phyloP scores from a whole-genome alignment of 2,888 invertebrate genomes.

The Oeneis ivallda region DNA sequence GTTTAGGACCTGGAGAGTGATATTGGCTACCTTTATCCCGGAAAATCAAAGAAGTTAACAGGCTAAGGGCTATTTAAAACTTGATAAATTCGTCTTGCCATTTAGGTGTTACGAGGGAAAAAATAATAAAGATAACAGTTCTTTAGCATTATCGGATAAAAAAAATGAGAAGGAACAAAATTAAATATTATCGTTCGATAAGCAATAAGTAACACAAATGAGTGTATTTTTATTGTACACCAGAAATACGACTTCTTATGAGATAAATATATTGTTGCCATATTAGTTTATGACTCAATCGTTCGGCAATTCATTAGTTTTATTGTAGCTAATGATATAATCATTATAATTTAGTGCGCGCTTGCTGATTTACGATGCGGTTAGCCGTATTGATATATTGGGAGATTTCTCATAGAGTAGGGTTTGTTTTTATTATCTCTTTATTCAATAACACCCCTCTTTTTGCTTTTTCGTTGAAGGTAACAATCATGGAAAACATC shows the following conservation, averaged over 20 bases:
- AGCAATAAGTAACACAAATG: constrained; percentile 2
- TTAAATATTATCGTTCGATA: neutral
- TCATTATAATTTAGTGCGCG: constrained; percentile 42
- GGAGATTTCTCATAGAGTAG: constrained; percentile 10
- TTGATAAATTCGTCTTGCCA: too few relatives aligned
- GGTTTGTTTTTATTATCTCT: neutral
- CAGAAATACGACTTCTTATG: constrained; percentile 24
- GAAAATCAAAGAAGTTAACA: too few relatives aligned
- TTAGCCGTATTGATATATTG: constrained; percentile 18
- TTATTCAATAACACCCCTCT: neutral
- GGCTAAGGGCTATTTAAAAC: too few relatives aligned
- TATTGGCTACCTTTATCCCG: too few relatives aligned
- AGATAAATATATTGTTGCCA: constrained; percentile 31
- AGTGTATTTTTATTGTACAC: neutral
- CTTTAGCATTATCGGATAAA: neutral
- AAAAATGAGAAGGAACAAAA: neutral
- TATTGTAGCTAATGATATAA: constrained; percentile 39
- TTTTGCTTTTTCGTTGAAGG: too few relatives aligned
- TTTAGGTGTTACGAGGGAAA: too few relatives aligned
- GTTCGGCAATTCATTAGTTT: constrained; percentile 38
- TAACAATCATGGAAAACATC: too few relatives aligned
- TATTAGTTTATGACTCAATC: constrained; percentile 36
- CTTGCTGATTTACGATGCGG: constrained; percentile 41
- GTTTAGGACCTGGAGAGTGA: too few relatives aligned
- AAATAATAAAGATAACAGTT: too few relatives aligned